Evolutionary conservation across 2,888 invertebrate species (phyloP), one percentile per base, ranked within the genome.

Genomic region (Ophion slaviceki): DNA sequence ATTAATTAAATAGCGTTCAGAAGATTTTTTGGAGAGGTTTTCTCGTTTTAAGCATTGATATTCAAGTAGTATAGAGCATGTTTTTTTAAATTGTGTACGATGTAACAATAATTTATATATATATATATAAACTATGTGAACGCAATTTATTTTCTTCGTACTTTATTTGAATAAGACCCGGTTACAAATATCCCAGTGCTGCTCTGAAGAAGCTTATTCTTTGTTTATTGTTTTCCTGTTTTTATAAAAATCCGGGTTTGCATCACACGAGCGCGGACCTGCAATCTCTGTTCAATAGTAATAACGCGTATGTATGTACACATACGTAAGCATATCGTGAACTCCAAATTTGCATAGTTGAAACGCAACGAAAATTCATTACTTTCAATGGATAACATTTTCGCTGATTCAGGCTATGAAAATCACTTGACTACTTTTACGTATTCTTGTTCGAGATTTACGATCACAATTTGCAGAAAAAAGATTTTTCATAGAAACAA

Each of bases 11-110:
- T 47, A 77, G 66, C n/a, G 28, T 80, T 72, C 28, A 45, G 61
- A 47, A n/a, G 32, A 17, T 62, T 62, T 62, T 6, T 79, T 24
- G 0, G 10, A 57, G 11, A 20, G 40, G n/a, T n/a, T 61, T 24
- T 28, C 45, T 20, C 17, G 40, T 66, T 40, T 17, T 14, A 47
- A 70, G 45, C 61, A 67, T 80, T 70, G 59, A 57, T 71, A 68
- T 91, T 86, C 89, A 89, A 90, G 87, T 90, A 90, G 91, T 89
- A 88, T 90, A 91, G 53, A 91, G 91, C 91, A 91, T 91, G 89
- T 91, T 53, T 5, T 90, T 81, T 88, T 32, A 32, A 77, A 87
- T 88, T 79, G 86, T 86, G 71, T 84, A 82, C 85, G 86, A 90
- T 88, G 86, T 89, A 86, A 88, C 89, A 86, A 85, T 87, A 80